phyloP scores from a whole-genome alignment of 2,113 vertebrate genomes.

The Nothocercus julius region DNA sequence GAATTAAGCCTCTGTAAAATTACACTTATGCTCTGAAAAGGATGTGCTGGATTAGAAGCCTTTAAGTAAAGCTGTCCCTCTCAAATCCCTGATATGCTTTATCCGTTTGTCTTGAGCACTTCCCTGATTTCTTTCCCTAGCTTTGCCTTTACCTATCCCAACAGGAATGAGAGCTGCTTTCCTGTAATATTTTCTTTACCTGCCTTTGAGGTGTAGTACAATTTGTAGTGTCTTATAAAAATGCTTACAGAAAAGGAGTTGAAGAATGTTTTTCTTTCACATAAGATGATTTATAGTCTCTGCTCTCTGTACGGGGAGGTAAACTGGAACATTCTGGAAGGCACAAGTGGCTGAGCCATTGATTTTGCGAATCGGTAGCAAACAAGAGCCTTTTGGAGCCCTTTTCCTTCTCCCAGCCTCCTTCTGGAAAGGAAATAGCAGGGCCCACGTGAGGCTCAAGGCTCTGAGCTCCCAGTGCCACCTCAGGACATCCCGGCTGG shows the following conservation, averaged over 20 bases:
- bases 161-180: not conserved
- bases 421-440: accelerated
- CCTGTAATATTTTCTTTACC: not conserved
- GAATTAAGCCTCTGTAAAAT: not conserved
- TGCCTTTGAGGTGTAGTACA: accelerated
- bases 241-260: not conserved
- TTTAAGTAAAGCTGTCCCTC: not conserved
- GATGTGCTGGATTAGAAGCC: not conserved
- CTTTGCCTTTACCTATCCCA: not conserved
- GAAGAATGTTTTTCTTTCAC: not conserved
- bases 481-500: not conserved
- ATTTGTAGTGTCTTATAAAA: not conserved
- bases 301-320: not conserved
- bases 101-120: not conserved
- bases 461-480: not conserved
- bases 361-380: not conserved
- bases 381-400: not conserved
- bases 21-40: not conserved
- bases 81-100: not conserved
- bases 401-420: accelerated
- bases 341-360: not conserved
- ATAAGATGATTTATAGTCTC: not conserved
- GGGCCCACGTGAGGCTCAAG: accelerated
- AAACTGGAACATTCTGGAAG: not conserved
- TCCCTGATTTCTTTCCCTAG: not conserved